Percentiles rank a stretch among this genome's conserved stretches.
phyloP scores from a whole-genome alignment of 1,140 invertebrate species.

The Trichoplusia ni region DNA sequence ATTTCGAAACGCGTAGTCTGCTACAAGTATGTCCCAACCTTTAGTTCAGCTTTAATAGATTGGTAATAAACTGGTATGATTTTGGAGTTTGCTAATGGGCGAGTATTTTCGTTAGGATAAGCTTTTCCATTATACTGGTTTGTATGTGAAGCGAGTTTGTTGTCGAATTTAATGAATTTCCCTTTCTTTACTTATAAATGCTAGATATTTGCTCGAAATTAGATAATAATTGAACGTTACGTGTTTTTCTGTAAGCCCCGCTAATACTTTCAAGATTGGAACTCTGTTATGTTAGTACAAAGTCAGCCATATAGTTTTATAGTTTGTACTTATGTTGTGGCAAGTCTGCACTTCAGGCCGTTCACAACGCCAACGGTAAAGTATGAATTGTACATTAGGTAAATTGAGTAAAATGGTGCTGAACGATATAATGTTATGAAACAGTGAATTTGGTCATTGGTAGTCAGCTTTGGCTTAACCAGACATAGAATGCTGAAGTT shows the following conservation, averaged over 20 bases:
- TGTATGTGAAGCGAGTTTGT: background rate
- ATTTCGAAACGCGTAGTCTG: background rate
- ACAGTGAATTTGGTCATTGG: background rate
- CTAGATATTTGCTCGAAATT: constrained; percentile 18
- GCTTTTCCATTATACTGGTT: background rate
- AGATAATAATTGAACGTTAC: background rate
- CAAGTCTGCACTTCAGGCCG: constrained; percentile 24
- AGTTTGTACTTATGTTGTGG: background rate
- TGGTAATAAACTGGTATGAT: background rate
- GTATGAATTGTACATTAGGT: constrained; percentile 8
- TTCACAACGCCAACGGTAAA: constrained; percentile 9
- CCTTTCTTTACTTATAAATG: background rate
- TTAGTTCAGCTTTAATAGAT: constrained; percentile 2
- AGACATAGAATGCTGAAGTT: background rate
- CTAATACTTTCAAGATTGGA: background rate
- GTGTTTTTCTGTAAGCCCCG: background rate
- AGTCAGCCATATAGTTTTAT: background rate
- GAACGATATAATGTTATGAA: constrained; percentile 11
- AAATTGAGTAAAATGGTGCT: constrained; percentile 20
- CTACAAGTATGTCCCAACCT: background rate
- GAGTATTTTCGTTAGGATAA: constrained; percentile 3
- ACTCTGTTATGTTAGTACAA: constrained; percentile 10
- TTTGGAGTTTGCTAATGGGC: background rate
- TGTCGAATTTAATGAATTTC: background rate
- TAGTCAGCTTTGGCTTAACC: constrained; percentile 18